Base-by-base conservation (phyloP, 2,113 vertebrate species). In the Hoplias malabaricus region DNA sequence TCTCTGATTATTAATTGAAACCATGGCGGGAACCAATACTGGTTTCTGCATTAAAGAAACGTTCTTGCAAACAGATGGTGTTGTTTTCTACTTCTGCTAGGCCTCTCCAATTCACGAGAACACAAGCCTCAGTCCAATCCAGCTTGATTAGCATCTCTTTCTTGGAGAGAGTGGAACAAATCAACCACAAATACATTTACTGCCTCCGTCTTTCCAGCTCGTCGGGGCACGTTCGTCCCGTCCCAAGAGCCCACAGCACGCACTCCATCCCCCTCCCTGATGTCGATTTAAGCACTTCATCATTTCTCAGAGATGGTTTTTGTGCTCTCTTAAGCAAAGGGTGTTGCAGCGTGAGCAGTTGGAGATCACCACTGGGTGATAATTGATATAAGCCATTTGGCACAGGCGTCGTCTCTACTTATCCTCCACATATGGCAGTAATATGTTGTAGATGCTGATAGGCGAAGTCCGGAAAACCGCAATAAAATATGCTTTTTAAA, bases 331-430 rank as follows among this genome's bases (percentile, higher is more conserved):
- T 83, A 79, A 65, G 68, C 79, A 83, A 9, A 43, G 82, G 78
- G 84, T 80, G 83, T 86, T 84, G 66, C 81, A 80, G 74, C 25
- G 65, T 54, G 63, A 81, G 57, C 62, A 29, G 78, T 63, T 70
- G 74, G 86, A 80, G 73, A 86, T 82, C 82, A 63, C 80, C 76
- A 67, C 76, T 59, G 23, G 16, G 12, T 65, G 84, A 82, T 87
- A 89, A 88, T 86, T 86, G 74, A 90, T 85, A 73, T 83, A 83
- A 85, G 86, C 82, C 85, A 84, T 90, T 89, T 88, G 88, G 81
- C 63, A 61, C 38, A n/a, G 68, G 73, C 16, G 14, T 78, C 53
- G 16, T 76, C 72, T 77, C 43, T 70, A 27, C 14, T 75, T 36
- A 54, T 50, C 54, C 69, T 80, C 82, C 84, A 85, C 89, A 89